These are phyloP conservation scores for Gadopsis marmoratus DNA, from an alignment of 2,797 vertebrate genomes.

Conservation along the genomic window DNA sequence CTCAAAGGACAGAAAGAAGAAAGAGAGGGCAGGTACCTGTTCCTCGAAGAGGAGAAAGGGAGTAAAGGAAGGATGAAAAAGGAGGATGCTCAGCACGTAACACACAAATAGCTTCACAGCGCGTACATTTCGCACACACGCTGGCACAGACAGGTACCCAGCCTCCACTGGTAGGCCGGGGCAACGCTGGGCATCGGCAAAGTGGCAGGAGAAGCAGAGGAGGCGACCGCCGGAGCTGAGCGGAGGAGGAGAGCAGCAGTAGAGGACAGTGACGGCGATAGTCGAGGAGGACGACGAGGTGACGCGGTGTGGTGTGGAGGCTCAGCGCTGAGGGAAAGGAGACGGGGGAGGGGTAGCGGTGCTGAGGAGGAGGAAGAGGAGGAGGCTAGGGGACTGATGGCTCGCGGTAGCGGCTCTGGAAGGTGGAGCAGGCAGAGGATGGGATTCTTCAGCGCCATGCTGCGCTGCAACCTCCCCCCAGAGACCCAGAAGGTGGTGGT, in stretches of 20 bases:
- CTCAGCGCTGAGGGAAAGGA: conserved; percentile 63
- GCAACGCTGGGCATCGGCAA: conserved; percentile 60
- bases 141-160: conserved; percentile 55
- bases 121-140: conserved; percentile 35
- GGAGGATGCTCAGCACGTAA: conserved; percentile 35
- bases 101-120: conserved; percentile 40
- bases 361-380: conserved; percentile 69
- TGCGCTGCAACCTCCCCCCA: conserved; percentile 95
- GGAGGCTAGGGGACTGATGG: conserved; percentile 73
- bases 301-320: conserved; percentile 77
- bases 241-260: conserved; percentile 46
- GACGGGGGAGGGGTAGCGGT: conserved; percentile 64
- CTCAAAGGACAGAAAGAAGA: conserved; percentile 18
- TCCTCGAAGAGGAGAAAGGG: conserved; percentile 44
- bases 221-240: conserved; percentile 51
- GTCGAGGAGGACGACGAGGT: conserved; percentile 45
- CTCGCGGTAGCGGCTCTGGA: conserved; percentile 82
- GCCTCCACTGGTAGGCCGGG: conserved; percentile 69
- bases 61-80: conserved; percentile 47
- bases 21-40: conserved; percentile 47
- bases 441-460: conserved; percentile 87
- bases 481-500: conserved; percentile 96
- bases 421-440: conserved; percentile 85
- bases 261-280: conserved; percentile 48
- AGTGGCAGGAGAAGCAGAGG: conserved; percentile 80